phyloP scores from a whole-genome alignment of 2,797 vertebrate species.

The Darevskia nairensis region DNA sequence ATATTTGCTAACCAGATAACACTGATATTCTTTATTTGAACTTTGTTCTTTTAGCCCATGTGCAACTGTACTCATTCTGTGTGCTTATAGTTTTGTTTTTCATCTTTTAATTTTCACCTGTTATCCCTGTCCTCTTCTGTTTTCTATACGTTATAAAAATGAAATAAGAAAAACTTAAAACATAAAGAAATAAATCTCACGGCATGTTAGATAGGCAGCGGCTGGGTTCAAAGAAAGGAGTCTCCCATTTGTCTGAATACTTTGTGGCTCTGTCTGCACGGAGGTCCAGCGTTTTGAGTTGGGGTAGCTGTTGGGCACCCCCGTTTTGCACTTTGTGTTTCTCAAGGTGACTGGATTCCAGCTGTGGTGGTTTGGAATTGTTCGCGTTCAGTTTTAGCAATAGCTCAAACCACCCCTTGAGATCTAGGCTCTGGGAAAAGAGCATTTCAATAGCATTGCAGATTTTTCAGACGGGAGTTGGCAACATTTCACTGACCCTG shows the following conservation, averaged over 20 bases:
- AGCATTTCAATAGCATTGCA: background rate
- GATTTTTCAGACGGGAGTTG: no score
- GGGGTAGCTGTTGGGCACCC: background rate
- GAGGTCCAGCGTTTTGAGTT: background rate
- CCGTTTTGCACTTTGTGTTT: background rate
- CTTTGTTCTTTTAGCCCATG: no score
- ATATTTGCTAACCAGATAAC: no score
- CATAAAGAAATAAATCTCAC: no score
- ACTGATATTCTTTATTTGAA: no score
- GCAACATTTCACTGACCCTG: fast-evolving
- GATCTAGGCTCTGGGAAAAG: background rate
- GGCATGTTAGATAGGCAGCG: background rate
- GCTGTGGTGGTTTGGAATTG: background rate
- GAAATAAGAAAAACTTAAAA: no score
- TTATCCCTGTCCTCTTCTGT: no score
- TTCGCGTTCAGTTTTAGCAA: background rate
- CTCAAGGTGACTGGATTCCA: background rate
- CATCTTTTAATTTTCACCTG: no score
- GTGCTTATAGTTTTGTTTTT: no score
- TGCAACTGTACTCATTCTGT: no score
- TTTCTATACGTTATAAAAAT: no score
- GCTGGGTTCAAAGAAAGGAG: background rate
- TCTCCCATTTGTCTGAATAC: background rate
- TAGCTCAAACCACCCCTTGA: background rate
- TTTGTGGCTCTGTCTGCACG: background rate